These are phyloP conservation scores for Lepidotrigona ventralis DNA, from an alignment of 1,140 invertebrate genomes.

Conservation along the genomic window DNA sequence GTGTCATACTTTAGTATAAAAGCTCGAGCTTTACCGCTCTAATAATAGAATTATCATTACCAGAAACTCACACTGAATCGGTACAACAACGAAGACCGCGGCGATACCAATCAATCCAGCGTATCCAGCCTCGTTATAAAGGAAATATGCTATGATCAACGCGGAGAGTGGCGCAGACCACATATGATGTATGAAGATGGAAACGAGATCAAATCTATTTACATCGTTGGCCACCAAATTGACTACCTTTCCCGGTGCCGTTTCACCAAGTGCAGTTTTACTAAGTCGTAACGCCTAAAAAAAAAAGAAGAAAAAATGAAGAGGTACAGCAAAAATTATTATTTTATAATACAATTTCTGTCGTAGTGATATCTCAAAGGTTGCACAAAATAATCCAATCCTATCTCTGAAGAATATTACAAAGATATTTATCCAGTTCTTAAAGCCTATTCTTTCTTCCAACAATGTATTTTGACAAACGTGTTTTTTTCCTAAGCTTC, in stretches of 20 bases:
- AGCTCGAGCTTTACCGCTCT: too few species aligned
- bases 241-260: slow-evolving; percentile 91
- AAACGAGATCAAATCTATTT: slow-evolving; percentile 83
- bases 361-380: not conserved
- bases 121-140: slow-evolving; percentile 84
- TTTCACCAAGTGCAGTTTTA: slow-evolving; percentile 85
- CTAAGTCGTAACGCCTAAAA: slow-evolving; percentile 82
- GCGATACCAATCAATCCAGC: slow-evolving; percentile 86
- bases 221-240: slow-evolving; percentile 92
- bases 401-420: not conserved
- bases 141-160: slow-evolving; percentile 82
- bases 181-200: slow-evolving; percentile 83
- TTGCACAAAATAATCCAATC: not conserved
- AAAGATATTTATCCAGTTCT: not conserved
- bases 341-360: not conserved
- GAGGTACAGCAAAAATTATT: not conserved
- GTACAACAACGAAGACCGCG: slow-evolving; percentile 86
- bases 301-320: not conserved
- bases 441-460: not conserved
- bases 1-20: too few species aligned
- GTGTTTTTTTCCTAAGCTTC: not conserved
- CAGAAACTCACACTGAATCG: slow-evolving; percentile 82
- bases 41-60: too few species aligned
- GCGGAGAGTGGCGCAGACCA: slow-evolving; percentile 85
- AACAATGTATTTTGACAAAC: not conserved